phyloP scores from a whole-genome alignment of 2,113 vertebrate genomes.

The Falco punctatus region DNA sequence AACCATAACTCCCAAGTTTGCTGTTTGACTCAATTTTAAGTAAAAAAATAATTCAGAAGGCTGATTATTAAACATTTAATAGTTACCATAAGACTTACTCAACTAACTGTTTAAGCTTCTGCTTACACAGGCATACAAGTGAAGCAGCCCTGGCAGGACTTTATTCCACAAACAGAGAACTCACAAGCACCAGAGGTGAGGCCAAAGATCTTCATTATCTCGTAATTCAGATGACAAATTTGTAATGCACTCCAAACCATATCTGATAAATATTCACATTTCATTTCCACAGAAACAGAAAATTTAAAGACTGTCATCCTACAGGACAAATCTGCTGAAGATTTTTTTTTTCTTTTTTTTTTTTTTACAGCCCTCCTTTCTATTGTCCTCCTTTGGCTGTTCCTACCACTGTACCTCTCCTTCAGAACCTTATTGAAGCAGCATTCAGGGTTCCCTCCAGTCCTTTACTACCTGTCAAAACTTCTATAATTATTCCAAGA shows the following conservation, averaged over 20 bases:
- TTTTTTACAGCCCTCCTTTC: neutral
- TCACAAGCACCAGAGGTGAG: accelerated
- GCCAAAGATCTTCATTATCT: neutral
- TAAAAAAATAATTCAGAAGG: neutral
- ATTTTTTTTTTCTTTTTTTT: neutral
- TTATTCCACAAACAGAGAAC: neutral
- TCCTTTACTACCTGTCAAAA: neutral
- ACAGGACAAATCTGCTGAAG: neutral
- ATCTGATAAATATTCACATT: neutral
- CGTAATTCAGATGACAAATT: neutral
- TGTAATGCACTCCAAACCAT: neutral
- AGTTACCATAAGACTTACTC: neutral
- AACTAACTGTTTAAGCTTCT: neutral
- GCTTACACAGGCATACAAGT: neutral
- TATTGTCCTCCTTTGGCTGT: neutral
- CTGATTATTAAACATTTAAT: neutral
- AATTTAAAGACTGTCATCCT: neutral
- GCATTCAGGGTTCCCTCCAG: neutral
- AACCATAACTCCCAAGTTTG: neutral
- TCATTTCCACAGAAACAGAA: neutral
- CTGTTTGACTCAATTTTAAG: neutral
- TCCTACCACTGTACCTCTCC: neutral
- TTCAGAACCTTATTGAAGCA: neutral
- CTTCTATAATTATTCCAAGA: neutral
- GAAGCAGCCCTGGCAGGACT: neutral